A percentile compares a stretch with the other conserved stretches of the same genome.
These are phyloP conservation scores for Uloborus diversus DNA, from an alignment of 1,140 invertebrate species.

Conservation along the genomic window DNA sequence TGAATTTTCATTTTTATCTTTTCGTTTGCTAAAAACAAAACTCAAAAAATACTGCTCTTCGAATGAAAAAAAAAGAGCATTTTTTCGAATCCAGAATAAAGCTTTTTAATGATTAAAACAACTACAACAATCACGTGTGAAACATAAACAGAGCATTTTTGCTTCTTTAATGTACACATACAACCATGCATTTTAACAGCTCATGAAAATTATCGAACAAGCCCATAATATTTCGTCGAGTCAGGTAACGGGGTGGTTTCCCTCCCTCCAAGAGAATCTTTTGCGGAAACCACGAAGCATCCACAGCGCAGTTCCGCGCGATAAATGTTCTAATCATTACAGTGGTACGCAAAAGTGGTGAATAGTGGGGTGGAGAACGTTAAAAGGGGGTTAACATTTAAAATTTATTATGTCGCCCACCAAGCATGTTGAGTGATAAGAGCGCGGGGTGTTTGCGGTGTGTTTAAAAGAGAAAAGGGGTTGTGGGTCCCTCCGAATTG, in stretches of 20 bases:
- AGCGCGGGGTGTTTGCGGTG: neutral
- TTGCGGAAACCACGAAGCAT: constrained; percentile 30
- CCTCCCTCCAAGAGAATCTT: constrained; percentile 2
- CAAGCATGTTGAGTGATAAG: constrained; percentile 25
- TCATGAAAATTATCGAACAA: constrained; percentile 31
- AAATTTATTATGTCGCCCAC: constrained; percentile 32
- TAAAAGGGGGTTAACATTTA: constrained; percentile 2
- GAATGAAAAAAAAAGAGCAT: neutral
- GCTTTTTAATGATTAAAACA: neutral
- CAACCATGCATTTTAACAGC: neutral
- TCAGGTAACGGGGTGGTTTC: neutral
- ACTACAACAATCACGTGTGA: neutral
- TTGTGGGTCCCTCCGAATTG: neutral
- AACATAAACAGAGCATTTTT: neutral
- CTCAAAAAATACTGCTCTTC: neutral
- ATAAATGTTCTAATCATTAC: constrained; percentile 45
- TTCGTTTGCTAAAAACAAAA: neutral
- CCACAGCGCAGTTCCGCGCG: constrained; percentile 36
- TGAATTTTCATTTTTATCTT: neutral
- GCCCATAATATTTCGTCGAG: constrained; percentile 2
- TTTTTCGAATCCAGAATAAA: neutral
- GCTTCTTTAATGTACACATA: neutral
- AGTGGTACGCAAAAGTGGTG: neutral
- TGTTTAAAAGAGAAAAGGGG: constrained; percentile 1
- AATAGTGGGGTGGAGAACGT: neutral